Percentiles rank a stretch among this genome's conserved stretches.
phyloP scores from a whole-genome alignment of 2,888 invertebrate genomes.

The Podotricha telesiphe region DNA sequence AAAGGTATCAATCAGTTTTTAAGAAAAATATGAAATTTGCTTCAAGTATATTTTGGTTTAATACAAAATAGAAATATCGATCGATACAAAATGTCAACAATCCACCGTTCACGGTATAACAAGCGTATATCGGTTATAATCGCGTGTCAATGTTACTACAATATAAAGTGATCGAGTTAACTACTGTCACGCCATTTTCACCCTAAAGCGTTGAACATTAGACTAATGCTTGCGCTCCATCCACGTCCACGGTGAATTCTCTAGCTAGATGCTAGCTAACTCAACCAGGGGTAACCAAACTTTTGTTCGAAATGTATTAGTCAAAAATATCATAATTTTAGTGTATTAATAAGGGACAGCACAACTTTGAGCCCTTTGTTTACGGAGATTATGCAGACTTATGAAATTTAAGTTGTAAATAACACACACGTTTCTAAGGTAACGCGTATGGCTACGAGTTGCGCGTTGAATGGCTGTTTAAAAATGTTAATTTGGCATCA shows the following conservation, averaged over 20 bases:
- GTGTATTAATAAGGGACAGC: no score
- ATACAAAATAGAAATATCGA: not conserved
- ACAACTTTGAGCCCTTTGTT: no score
- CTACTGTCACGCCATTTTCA: slow-evolving; percentile 63
- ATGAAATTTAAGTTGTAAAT: no score
- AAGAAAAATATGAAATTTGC: no score
- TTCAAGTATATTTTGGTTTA: no score
- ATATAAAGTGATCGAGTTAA: slow-evolving; percentile 63
- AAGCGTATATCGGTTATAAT: slow-evolving; percentile 68
- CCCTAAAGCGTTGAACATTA: slow-evolving; percentile 70
- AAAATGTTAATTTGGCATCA: no score
- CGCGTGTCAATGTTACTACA: slow-evolving; percentile 61
- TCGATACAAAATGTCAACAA: slow-evolving; percentile 8
- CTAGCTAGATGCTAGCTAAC: slow-evolving; percentile 58
- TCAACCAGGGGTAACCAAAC: slow-evolving; percentile 52
- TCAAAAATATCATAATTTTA: no score
- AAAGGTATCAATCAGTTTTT: no score
- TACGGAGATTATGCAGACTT: no score
- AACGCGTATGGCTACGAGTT: no score
- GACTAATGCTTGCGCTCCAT: slow-evolving; percentile 69
- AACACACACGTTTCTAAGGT: no score
- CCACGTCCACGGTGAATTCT: slow-evolving; percentile 68
- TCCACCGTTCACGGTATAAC: slow-evolving; percentile 24
- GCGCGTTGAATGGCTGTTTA: no score
- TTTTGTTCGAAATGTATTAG: slow-evolving; percentile 35